Conservation (phyloP, 1,140 invertebrate species). For the Lordiphosa collinella region DNA sequence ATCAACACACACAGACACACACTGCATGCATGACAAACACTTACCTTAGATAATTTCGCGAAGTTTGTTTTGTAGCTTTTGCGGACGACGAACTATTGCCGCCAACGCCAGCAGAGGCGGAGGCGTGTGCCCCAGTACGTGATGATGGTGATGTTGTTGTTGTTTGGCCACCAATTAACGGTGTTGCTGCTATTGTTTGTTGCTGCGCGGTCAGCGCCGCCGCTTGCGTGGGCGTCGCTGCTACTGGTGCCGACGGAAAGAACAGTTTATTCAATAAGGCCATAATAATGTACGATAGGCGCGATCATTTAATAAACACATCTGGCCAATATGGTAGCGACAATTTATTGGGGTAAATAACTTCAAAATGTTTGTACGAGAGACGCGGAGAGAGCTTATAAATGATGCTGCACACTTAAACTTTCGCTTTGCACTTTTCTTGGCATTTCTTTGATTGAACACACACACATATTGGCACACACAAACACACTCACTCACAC, state of each 20-base stretch:
- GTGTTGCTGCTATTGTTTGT: conserved; percentile 26
- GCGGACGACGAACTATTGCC: conserved; percentile 70
- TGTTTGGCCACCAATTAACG: conserved; percentile 48
- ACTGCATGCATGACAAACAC: conserved; percentile 20
- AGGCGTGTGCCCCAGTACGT: conserved; percentile 37
- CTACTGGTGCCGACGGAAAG: conserved; percentile 67
- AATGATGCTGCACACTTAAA: conserved; percentile 33
- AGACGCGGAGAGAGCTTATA: neutral
- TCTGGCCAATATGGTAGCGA: conserved; percentile 50
- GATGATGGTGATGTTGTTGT: conserved; percentile 54
- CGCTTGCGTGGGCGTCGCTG: conserved; percentile 42
- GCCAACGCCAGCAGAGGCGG: conserved; percentile 29
- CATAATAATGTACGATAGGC: conserved; percentile 73
- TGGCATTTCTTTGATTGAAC: conserved; percentile 51
- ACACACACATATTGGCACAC: conserved; percentile 25
- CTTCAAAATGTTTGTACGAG: neutral
- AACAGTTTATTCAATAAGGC: conserved; percentile 79
- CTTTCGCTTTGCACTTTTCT: conserved; percentile 75
- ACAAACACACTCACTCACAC: neutral
- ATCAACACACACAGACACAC: neutral
- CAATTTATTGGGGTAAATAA: conserved; percentile 42
- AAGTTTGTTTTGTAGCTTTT: conserved; percentile 71
- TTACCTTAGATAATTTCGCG: conserved; percentile 79
- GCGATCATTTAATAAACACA: conserved; percentile 75
- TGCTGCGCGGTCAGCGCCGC: conserved; percentile 26